phyloP scores from a whole-genome alignment of 2,113 vertebrate genomes.

The Condylura cristata region DNA sequence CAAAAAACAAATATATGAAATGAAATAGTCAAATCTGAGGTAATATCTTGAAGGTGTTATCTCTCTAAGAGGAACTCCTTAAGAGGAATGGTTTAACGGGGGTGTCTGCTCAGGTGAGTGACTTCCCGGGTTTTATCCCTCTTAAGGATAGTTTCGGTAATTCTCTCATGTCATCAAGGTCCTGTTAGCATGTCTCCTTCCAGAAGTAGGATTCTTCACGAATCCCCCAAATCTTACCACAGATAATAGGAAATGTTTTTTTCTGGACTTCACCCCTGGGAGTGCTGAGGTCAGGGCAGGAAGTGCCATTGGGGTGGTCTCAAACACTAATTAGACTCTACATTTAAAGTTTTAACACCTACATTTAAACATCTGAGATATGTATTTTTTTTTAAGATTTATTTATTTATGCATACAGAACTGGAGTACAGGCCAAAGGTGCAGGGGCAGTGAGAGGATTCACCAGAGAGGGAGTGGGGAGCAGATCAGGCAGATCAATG shows the following conservation, averaged over 20 bases:
- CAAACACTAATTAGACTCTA: neutral
- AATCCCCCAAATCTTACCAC: neutral
- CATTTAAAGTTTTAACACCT: neutral
- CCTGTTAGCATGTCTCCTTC: neutral
- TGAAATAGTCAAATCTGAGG: neutral
- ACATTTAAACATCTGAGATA: too few species aligned
- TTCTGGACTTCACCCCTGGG: neutral
- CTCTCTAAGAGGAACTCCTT: neutral
- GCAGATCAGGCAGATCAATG: too few species aligned
- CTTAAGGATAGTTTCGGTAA: neutral
- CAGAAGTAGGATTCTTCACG: neutral
- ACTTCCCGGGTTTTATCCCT: neutral
- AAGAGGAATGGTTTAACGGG: neutral
- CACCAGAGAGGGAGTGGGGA: too few species aligned
- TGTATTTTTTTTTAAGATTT: too few species aligned
- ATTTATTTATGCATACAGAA: too few species aligned
- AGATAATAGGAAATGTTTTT: neutral
- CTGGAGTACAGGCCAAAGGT: too few species aligned
- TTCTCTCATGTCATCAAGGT: neutral
- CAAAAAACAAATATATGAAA: accelerated
- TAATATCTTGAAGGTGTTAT: neutral
- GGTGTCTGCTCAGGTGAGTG: slow-evolving; percentile 21
- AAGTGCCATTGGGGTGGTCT: neutral
- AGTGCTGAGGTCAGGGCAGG: neutral
- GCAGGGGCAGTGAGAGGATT: too few species aligned